These are phyloP conservation scores for Meliscaeva auricollis DNA, from an alignment of 2,888 invertebrate genomes.

Conservation along the genomic window DNA sequence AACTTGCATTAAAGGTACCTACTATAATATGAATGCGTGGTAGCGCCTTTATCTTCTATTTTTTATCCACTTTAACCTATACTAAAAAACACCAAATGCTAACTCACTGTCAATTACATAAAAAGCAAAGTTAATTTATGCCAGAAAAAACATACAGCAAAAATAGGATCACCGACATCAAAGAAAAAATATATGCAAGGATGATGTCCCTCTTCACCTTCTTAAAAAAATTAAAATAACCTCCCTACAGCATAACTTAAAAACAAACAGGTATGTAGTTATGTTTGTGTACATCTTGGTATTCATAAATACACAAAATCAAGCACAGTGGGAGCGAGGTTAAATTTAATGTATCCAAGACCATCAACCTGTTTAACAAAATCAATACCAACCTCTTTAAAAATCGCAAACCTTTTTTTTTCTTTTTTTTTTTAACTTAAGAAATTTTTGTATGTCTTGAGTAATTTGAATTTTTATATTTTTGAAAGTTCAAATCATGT, in stretches of 20 bases:
- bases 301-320: neutral
- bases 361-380: slow-evolving; percentile 11
- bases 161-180: neutral
- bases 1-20: too few relatives aligned
- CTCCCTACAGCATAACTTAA: neutral
- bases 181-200: neutral
- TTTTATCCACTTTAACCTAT: too few relatives aligned
- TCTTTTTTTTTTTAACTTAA: neutral
- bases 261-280: neutral
- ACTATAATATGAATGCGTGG: too few relatives aligned
- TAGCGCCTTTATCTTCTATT: too few relatives aligned
- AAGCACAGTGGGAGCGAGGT: neutral
- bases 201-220: neutral
- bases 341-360: neutral
- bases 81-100: neutral
- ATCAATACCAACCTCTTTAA: neutral
- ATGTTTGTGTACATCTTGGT: neutral
- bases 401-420: neutral
- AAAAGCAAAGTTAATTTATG: neutral
- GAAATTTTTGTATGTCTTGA: neutral
- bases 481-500: neutral
- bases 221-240: neutral
- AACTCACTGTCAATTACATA: neutral
- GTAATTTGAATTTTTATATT: slow-evolving; percentile 11
- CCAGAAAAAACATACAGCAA: neutral